Evolutionary conservation across 1,140 invertebrate genomes (phyloP), one percentile per base, ranked within the genome.

Genomic region (Charaxes varanes): DNA sequence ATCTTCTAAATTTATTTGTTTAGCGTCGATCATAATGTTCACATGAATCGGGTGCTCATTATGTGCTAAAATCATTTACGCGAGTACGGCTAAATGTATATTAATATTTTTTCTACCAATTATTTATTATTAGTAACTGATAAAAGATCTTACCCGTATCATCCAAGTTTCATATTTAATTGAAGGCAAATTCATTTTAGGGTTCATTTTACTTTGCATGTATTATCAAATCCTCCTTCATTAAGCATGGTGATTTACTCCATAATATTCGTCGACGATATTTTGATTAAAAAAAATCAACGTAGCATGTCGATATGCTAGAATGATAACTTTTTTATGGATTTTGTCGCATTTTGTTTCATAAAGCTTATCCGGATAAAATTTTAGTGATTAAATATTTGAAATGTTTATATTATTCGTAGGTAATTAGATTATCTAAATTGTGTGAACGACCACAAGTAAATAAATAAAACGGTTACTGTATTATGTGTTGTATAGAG

Each of bases 161-260:
- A 21, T 21, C 18, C 7, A 12, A 13, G 10, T 18, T 31, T 6
- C 14, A 40, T 49, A 49, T 54, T 58, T 59, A 61, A 61, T 57
- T 53, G 61, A 53, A 56, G 61, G 57, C 59, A 49, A 11, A 43
- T n/a, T 59, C 56, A 68, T 66, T 59, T 47, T 44, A 59, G 42
- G 44, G 48, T 32, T 60, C 55, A 59, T 64, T 62, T 45, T 69
- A 52, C 60, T 57, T 71, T 73, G 72, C 72, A 77, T 77, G 72
- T 64, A 44, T 62, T 61, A 57, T 77, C 41, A 38, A 65, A 62
- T 68, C 52, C 31, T 47, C 40, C 52, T 62, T 26, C 32, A 44
- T 36, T 28, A 43, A 44, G 68, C 68, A 72, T 72, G 57, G 46
- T 53, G 38, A 34, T 45, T 35, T 26, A 28, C 6, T 36, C 34